These are phyloP conservation scores for Pollachius pollachius DNA, from an alignment of 2,113 vertebrate genomes.

Conservation along the genomic window DNA sequence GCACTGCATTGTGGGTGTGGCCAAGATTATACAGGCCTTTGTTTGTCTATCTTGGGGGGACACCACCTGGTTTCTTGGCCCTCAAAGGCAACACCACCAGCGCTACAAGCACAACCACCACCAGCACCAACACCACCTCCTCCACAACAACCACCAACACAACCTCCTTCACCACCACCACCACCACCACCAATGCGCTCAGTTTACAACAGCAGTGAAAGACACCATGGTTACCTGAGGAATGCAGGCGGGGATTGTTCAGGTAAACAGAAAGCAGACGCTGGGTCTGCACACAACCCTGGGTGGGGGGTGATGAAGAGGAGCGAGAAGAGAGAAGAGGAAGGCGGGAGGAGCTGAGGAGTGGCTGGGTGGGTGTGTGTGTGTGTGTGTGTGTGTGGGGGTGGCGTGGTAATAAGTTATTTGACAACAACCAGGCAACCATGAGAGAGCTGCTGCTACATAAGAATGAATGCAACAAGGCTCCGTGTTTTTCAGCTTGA, in stretches of 20 bases:
- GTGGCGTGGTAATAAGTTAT: slow-evolving; percentile 57
- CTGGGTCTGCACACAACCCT: slow-evolving; percentile 33
- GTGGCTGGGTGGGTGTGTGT: no score
- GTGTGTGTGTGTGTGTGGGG: no score
- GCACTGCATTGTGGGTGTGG: no score
- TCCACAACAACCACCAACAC: no score
- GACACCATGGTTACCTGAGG: slow-evolving; percentile 43
- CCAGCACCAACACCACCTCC: no score
- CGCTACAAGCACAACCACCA: no score
- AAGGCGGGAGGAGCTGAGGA: slow-evolving; percentile 11
- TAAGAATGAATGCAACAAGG: slow-evolving; percentile 69
- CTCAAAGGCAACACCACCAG: no score
- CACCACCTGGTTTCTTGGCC: no score
- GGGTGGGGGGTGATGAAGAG: no score
- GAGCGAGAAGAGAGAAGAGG: slow-evolving; percentile 1
- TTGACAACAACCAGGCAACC: slow-evolving; percentile 61
- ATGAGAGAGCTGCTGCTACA: slow-evolving; percentile 48
- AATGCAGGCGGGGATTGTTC: slow-evolving; percentile 44
- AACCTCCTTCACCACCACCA: slow-evolving; percentile 7
- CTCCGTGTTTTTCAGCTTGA: slow-evolving; percentile 60
- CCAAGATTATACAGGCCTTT: no score
- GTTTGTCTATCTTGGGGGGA: no score
- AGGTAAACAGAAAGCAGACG: slow-evolving; percentile 61
- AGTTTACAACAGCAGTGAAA: slow-evolving; percentile 24
- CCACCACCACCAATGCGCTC: slow-evolving; percentile 43